A percentile compares a stretch with the other conserved stretches of the same genome.
Evolutionary conservation across 2,113 vertebrate species (phyloP).

Genomic region (Lamprotornis superbus): DNA sequence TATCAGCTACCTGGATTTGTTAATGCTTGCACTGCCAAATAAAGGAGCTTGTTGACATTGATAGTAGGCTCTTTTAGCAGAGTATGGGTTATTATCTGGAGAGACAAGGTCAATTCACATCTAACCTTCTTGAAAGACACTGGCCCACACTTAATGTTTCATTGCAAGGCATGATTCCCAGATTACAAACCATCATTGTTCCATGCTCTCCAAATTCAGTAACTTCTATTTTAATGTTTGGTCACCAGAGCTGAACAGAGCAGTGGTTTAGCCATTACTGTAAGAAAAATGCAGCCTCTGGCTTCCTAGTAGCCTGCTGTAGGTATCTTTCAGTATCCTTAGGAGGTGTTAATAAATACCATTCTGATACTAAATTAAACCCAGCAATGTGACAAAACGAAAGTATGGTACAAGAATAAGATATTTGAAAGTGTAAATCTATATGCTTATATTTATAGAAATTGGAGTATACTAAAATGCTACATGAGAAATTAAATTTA

Average conservation of each 20-base stretch:
- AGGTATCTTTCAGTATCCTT: not conserved
- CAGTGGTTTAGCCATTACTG: not conserved
- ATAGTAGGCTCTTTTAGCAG: not conserved
- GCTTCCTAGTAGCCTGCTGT: not conserved
- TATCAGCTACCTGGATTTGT: not conserved
- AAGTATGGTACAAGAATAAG: not conserved
- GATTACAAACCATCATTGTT: not conserved
- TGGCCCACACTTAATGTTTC: not conserved
- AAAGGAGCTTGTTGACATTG: not conserved
- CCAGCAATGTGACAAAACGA: not conserved
- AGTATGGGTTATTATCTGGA: not conserved
- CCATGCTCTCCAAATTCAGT: not conserved
- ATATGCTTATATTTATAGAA: not conserved
- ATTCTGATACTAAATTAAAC: not conserved
- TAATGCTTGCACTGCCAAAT: not conserved
- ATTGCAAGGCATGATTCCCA: not conserved
- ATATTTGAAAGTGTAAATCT: not conserved
- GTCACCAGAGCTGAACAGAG: not conserved
- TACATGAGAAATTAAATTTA: not conserved
- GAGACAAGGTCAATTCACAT: not conserved
- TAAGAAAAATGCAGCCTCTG: not conserved
- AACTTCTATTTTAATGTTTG: not conserved
- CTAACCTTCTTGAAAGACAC: not conserved
- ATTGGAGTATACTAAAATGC: not conserved
- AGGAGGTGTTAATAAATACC: not conserved